Conservation (phyloP, 2,797 vertebrate genomes). For the Phalanger gymnotis region DNA sequence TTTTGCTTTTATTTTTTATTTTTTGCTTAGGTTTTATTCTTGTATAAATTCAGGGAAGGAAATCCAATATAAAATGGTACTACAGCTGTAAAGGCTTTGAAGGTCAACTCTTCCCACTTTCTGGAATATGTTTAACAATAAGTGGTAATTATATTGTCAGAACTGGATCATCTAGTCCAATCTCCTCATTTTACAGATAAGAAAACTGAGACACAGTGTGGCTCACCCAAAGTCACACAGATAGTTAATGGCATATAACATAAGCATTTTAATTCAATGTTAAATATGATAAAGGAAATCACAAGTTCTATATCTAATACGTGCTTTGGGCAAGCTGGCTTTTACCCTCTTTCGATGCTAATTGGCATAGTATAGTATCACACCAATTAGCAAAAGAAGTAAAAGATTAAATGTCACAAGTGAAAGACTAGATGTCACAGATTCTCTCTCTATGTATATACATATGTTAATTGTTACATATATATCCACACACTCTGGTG, state of each 20-base stretch:
- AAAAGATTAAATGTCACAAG: not conserved
- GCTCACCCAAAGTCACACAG: not conserved
- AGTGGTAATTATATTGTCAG: slow-evolving; percentile 12
- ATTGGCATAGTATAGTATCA: not conserved
- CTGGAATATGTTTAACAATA: slow-evolving; percentile 1
- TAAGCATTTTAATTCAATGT: not conserved
- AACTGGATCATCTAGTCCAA: slow-evolving; percentile 47
- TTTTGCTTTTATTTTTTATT: slow-evolving; percentile 29
- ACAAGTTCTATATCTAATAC: not conserved
- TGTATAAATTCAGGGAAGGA: slow-evolving; percentile 26
- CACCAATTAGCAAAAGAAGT: not conserved
- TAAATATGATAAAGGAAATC: slow-evolving; percentile 35
- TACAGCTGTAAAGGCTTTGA: slow-evolving; percentile 22
- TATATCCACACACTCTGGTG: not conserved
- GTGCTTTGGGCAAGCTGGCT: not conserved
- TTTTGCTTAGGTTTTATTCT: slow-evolving; percentile 26
- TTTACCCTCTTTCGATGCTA: not conserved
- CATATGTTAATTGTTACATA: not conserved
- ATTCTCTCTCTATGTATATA: not conserved
- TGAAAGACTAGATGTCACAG: not conserved
- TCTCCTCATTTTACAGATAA: not conserved
- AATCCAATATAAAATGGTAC: slow-evolving; percentile 1
- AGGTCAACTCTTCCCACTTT: slow-evolving; percentile 17
- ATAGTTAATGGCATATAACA: not conserved
- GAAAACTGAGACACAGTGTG: not conserved